phyloP scores from a whole-genome alignment of 2,797 vertebrate genomes.

The Novumbra hubbsi region DNA sequence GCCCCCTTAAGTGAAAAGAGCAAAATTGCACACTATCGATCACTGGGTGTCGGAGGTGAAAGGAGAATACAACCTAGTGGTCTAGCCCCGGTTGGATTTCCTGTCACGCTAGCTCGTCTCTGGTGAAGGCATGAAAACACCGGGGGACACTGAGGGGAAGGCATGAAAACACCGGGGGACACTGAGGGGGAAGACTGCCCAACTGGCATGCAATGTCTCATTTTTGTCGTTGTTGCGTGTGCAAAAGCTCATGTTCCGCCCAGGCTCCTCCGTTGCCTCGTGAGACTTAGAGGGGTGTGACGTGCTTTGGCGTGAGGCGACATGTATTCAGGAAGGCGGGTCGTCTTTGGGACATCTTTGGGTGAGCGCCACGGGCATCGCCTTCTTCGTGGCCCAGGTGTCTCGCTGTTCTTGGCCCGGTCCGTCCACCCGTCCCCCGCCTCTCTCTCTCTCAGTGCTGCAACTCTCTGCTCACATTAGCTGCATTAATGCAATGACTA shows the following conservation, averaged over 20 bases:
- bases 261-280: neutral
- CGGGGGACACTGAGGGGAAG: neutral
- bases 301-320: neutral
- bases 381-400: slow-evolving; percentile 44
- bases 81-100: slow-evolving; percentile 4
- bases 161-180: neutral
- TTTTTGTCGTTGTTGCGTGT: neutral
- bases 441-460: slow-evolving; percentile 23
- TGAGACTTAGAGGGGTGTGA: neutral
- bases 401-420: slow-evolving; percentile 34
- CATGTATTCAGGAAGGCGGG: no score
- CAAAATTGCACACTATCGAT: slow-evolving; percentile 22
- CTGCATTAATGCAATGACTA: slow-evolving; percentile 62
- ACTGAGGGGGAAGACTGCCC: neutral
- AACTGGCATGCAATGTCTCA: neutral
- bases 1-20: slow-evolving; percentile 15
- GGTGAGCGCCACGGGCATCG: slow-evolving; percentile 16
- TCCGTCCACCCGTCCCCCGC: slow-evolving; percentile 19
- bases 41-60: slow-evolving; percentile 23
- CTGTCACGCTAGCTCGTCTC: slow-evolving; percentile 10
- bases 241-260: neutral
- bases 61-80: slow-evolving; percentile 23
- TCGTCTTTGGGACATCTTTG: no score
- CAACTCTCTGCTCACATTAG: slow-evolving; percentile 58
- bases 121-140: slow-evolving; percentile 7